Evolutionary conservation across 1,140 invertebrate species (phyloP), one percentile per base, ranked within the genome.

Genomic region (Coelopa frigida): DNA sequence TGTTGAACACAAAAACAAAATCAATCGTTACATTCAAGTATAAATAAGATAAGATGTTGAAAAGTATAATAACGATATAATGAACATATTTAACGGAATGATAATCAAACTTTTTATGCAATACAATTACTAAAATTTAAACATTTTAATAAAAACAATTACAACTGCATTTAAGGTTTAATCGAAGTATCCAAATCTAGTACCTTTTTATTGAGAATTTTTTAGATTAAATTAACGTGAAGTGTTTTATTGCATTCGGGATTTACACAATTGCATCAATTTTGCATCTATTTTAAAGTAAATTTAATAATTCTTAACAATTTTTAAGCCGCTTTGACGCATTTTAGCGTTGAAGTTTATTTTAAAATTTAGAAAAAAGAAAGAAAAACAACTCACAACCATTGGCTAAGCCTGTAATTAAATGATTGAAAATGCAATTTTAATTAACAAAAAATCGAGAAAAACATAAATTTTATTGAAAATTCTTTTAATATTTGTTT

Each of bases 171-270:
- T n/a, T n/a, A n/a, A n/a, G n/a, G n/a, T n/a, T n/a, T n/a, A n/a
- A n/a, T n/a, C n/a, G n/a, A n/a, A n/a, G n/a, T n/a, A 36, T 48
- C 32, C 22, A 32, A 48, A 48, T 48, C 38, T 31, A 41, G 46
- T 48, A 46, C 44, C 44, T 46, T 46, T 46, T 29, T 38, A 38
- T 46, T 38, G 10, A 33, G n/a, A 39, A 39, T n/a, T 23, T 23
- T 5, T 10, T 24, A 26, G 20, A 27, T 27, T 27, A 27, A 27
- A 8, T 32, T 29, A 43, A 41, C 6, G 22, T 32, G 11, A 32
- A 31, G 31, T 18, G 20, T 20, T 35, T 18, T 14, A 12, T 3
- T 18, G 8, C 15, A 15, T 35, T 42, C 23, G 31, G 31, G 33
- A 43, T 43, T 32, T 43, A 32, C 27, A 31, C 41, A 43, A 43